phyloP scores from a whole-genome alignment of 1,140 invertebrate species.

The Ptiloglossa arizonensis region DNA sequence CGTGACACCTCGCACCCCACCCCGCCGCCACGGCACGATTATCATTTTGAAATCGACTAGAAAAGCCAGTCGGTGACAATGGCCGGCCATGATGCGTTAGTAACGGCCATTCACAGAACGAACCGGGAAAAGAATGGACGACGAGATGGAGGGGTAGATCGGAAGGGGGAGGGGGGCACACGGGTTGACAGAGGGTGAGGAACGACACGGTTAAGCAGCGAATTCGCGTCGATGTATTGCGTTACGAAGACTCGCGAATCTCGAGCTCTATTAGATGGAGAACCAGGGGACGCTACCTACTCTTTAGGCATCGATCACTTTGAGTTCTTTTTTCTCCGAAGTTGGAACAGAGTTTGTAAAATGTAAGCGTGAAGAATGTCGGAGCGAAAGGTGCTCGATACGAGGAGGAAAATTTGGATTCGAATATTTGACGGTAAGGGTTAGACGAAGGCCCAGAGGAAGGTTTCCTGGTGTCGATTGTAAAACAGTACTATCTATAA shows the following conservation, averaged over 20 bases:
- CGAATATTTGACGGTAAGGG: no score
- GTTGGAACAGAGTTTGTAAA: no score
- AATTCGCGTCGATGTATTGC: background rate
- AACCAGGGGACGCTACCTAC: no score
- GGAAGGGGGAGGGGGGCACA: background rate
- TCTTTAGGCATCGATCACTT: no score
- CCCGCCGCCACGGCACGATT: conserved; percentile 70
- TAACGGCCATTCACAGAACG: conserved; percentile 75
- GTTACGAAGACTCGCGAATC: background rate
- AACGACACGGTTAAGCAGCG: background rate
- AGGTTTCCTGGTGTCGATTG: no score
- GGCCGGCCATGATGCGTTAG: conserved; percentile 76
- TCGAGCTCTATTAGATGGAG: background rate
- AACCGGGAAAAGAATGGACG: conserved; percentile 56
- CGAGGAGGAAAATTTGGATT: no score
- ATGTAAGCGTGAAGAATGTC: no score
- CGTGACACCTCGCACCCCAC: conserved; percentile 75
- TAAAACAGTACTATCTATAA: no score
- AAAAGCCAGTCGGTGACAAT: conserved; percentile 75
- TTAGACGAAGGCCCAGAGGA: no score
- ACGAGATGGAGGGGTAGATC: conserved; percentile 28
- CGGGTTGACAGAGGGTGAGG: background rate
- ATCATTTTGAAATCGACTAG: conserved; percentile 76
- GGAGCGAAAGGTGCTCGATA: no score
- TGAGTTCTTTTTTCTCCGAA: no score